These are phyloP conservation scores for Microtus richardsoni DNA, from an alignment of 2,113 vertebrate species.

Conservation along the genomic window DNA sequence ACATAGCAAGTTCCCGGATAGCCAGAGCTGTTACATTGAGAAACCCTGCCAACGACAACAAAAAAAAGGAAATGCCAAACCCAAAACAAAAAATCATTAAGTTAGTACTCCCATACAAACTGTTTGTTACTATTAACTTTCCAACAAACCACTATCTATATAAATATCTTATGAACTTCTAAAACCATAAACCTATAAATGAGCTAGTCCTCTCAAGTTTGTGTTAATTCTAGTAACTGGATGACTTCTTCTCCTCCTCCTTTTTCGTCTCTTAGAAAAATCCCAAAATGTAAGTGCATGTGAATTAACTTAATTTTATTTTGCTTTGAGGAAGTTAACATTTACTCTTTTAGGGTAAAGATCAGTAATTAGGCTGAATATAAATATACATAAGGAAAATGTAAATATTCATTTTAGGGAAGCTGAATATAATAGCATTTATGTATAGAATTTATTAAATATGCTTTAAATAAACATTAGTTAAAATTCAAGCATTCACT, in stretches of 20 bases:
- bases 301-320: conserved; percentile 32
- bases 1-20: too few relatives aligned
- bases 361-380: conserved; percentile 38
- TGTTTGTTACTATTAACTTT: conserved; percentile 24
- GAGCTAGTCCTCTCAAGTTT: conserved; percentile 39
- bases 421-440: neutral
- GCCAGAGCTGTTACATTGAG: too few relatives aligned
- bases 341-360: conserved; percentile 47
- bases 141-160: conserved; percentile 18
- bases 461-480: neutral
- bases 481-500: conserved; percentile 36
- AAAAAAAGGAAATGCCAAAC: too few relatives aligned
- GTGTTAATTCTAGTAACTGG: conserved; percentile 59
- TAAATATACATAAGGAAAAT: neutral
- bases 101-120: neutral
- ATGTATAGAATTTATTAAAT: neutral
- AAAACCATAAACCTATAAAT: conserved; percentile 25
- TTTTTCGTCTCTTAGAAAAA: conserved; percentile 33
- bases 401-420: neutral
- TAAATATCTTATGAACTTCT: conserved; percentile 39
- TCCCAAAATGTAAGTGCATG: conserved; percentile 23
- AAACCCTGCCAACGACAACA: too few relatives aligned
- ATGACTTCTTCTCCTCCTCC: neutral
- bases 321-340: conserved; percentile 47
- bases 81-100: too few relatives aligned